Conservation (phyloP, 1,140 invertebrate species). For the Temnothorax longispinosus region DNA sequence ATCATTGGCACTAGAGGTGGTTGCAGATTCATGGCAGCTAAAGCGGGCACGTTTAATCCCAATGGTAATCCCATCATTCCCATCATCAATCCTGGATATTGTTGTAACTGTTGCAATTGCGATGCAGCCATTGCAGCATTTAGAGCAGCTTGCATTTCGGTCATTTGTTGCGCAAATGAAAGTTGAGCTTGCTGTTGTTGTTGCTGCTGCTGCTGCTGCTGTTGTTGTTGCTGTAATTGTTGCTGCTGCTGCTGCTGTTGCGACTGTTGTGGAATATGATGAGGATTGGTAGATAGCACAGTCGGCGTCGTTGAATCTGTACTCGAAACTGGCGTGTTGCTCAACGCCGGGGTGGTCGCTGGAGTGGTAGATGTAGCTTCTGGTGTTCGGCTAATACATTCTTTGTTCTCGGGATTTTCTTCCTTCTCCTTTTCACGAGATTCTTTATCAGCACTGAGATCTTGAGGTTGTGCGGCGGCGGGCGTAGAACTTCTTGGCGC, state of each 20-base stretch:
- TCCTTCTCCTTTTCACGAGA: constrained; percentile 87
- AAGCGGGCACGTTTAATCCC: constrained; percentile 93
- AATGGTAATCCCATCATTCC: constrained; percentile 93
- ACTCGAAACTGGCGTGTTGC: constrained; percentile 86
- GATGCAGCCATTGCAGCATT: constrained; percentile 93
- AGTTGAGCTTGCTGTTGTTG: constrained; percentile 85
- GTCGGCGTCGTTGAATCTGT: constrained; percentile 87
- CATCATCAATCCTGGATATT: constrained; percentile 86
- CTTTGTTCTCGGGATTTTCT: constrained; percentile 84
- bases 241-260: constrained; percentile 75
- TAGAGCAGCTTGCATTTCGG: constrained; percentile 94
- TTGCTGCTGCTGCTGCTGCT: constrained; percentile 75
- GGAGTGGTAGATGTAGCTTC: constrained; percentile 88
- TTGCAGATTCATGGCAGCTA: constrained; percentile 95
- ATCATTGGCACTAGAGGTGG: constrained; percentile 95
- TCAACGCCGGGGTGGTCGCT: constrained; percentile 88
- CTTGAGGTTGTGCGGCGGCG: constrained; percentile 79
- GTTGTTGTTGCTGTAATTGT: constrained; percentile 72
- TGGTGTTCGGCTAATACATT: constrained; percentile 83
- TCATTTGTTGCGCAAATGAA: constrained; percentile 92
- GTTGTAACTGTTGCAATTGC: constrained; percentile 93
- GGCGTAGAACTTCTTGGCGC: constrained; percentile 88
- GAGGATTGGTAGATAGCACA: constrained; percentile 82
- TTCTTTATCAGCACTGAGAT: constrained; percentile 82
- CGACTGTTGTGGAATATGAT: constrained; percentile 65